phyloP scores from a whole-genome alignment of 2,113 vertebrate genomes.

The Panthera tigris region DNA sequence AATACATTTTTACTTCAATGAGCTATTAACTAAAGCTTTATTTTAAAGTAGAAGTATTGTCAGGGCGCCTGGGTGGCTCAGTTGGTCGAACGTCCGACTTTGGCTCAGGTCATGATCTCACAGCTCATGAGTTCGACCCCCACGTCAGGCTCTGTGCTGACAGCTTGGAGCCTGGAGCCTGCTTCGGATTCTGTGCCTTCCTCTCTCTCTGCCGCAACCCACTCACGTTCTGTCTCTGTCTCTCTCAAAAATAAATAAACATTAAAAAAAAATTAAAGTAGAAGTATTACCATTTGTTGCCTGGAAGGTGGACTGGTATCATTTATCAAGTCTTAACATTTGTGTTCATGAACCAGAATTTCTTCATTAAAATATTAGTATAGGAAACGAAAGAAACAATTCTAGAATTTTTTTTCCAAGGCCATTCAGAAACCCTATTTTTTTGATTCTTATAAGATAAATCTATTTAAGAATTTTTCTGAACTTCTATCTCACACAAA shows the following conservation, averaged over 20 bases:
- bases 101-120: too few species aligned
- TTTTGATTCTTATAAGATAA: not conserved
- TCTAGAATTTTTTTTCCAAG: not conserved
- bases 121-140: too few species aligned
- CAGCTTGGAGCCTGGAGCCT: too few species aligned
- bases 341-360: not conserved
- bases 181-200: too few species aligned
- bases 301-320: not conserved
- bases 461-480: constrained; percentile 29
- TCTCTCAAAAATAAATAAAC: too few species aligned
- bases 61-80: not conserved
- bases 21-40: not conserved
- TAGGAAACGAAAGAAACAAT: not conserved
- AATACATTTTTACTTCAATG: not conserved
- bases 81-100: too few species aligned
- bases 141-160: too few species aligned
- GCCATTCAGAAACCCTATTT: not conserved
- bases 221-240: too few species aligned
- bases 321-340: constrained; percentile 2
- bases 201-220: too few species aligned
- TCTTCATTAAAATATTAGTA: not conserved
- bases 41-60: constrained; percentile 19
- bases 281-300: not conserved
- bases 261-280: not conserved
- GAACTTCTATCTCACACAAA: not conserved